Conservation (phyloP, 2,113 vertebrate genomes). For the Colistium nudipinnis region DNA sequence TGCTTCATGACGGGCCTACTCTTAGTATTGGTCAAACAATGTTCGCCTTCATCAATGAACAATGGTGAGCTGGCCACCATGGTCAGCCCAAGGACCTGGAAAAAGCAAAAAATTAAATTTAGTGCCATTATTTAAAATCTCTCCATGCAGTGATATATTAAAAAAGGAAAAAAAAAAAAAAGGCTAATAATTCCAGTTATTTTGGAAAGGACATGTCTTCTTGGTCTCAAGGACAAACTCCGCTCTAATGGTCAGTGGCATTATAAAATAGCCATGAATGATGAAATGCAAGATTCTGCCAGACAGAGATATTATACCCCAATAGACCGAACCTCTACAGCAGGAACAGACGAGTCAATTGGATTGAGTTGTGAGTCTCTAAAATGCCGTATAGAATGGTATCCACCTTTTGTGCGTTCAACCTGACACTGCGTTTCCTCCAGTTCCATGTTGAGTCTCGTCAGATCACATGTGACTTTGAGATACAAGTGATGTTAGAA, state of each 20-base stretch:
- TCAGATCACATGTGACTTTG: not conserved
- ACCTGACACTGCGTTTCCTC: conserved; percentile 38
- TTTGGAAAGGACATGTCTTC: not conserved
- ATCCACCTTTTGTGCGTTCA: conserved; percentile 34
- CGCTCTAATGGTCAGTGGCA: conserved; percentile 3
- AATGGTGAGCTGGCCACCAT: too few species aligned
- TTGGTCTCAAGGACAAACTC: not conserved
- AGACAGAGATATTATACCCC: not conserved
- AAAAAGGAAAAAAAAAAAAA: too few species aligned
- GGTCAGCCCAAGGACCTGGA: too few species aligned
- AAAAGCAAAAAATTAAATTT: too few species aligned
- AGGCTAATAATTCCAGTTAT: too few species aligned
- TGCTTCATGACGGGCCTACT: too few species aligned
- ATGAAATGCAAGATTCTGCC: not conserved
- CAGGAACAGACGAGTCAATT: conserved; percentile 26
- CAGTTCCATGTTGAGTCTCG: not conserved
- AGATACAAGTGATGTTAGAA: conserved; percentile 22
- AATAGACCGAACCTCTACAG: not conserved
- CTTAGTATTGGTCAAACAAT: too few species aligned
- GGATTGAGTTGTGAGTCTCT: conserved; percentile 7
- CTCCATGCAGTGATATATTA: not conserved
- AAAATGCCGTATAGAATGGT: conserved; percentile 16
- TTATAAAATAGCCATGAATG: not conserved
- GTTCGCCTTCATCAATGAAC: too few species aligned
- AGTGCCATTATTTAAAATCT: too few species aligned